Base-by-base conservation (phyloP, 2,888 invertebrate genomes). In the Drosophila melanocephala region DNA sequence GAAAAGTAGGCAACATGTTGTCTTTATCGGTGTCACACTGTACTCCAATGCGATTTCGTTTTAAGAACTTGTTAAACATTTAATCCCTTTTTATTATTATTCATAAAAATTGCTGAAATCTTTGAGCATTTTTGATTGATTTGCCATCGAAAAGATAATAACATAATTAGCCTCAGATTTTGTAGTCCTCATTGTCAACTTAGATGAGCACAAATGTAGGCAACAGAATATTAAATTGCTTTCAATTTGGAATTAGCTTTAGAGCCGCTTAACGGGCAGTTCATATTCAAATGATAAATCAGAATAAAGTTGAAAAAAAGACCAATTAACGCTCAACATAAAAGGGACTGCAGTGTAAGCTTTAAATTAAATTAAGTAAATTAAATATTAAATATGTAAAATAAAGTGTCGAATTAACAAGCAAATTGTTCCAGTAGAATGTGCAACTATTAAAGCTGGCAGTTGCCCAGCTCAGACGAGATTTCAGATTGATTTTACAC, bases 401-500 rank as follows among this genome's bases (percentile, higher is more conserved):
- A 12, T 19, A 28, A 19, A 10, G 14, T 22, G 32, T 0, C n/a
- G n/a, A n/a, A 26, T 30, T 32, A 35, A 52, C 22, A 28, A 51
- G 39, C 7, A 51, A 26, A 22, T n/a, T 5, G 42, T 42, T 42
- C 4, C 10, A n/a, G 42, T 5, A n/a, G n/a, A 42, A 42, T 39
- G 50, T 3, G 52, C 26, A 55, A 55, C 42, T 55, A 19, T 26
- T 68, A 14, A 66, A 55, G 32, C 44, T 30, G 26, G 6, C 22
- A 50, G 16, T n/a, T 47, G 35, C 10, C 10, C 47, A 47, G 47
- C 47, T 22, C 28, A 56, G 35, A 14, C 19, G n/a, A 35, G 65
- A 26, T 66, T 33, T n/a, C 61, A 65, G 81, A 83, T 83, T 85
- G 83, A 85, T 85, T 83, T 85, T 70, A 59, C 58, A 68, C 77